Evolutionary conservation across 2,113 vertebrate genomes (phyloP), one percentile per base, ranked within the genome.

Genomic region (Spilogale gracilis): DNA sequence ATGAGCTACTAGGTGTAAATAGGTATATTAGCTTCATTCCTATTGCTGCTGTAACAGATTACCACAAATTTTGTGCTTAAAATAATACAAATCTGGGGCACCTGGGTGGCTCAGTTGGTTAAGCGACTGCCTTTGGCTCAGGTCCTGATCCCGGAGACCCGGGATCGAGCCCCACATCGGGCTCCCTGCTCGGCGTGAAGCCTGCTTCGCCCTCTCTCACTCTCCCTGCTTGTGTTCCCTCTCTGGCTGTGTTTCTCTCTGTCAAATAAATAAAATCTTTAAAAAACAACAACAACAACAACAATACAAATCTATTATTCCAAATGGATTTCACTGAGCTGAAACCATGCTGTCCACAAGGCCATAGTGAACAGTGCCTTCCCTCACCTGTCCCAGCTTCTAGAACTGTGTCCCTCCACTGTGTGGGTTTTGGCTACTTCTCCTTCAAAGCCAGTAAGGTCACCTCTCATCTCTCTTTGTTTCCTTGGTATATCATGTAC

Each of bases 401-500:
- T 88, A 38, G 8, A 18, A 7, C 21, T 52, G 9, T n/a, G 9
- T 12, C 4, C 45, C 18, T 65, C 9, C 17, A 30, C 32, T 7
- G 23, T 1, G 13, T 18, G 82, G 25, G 25, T 63, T 14, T 8
- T 21, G 16, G 48, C 32, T n/a, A 18, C 52, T 63, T 67, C 38
- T 69, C 52, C 56, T 50, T 50, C 73, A 32, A 1, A 3, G n/a
- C 48, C 16, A 12, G 12, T 9, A 18, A 10, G 14, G 8, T 12
- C 9, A 4, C 48, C 4, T 50, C 43, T 2, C 0, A 8, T 17
- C 2, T 10, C 3, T 58, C 48, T 43, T 25, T 32, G 11, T 20
- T 61, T n/a, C 4, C 0, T 7, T n/a, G 27, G 38, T 20, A n/a
- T 0, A 38, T 23, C 54, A 43, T 1, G 6, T n/a, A 38, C 23